phyloP scores from a whole-genome alignment of 2,888 invertebrate genomes.

The Clepsis dumicolana region DNA sequence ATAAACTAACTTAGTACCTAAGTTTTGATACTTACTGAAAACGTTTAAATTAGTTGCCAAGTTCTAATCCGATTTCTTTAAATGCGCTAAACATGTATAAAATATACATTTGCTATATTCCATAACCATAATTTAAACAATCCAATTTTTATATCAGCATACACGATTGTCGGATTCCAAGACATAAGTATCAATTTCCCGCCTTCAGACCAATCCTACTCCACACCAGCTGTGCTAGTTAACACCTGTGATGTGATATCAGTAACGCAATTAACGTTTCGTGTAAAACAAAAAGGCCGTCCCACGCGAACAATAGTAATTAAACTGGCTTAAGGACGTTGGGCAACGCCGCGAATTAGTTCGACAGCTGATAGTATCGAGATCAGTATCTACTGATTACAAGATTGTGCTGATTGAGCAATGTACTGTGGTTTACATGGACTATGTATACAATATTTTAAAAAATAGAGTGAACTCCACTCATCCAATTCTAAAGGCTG shows the following conservation, averaged over 20 bases:
- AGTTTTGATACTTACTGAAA: neutral
- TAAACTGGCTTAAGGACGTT: constrained; percentile 60
- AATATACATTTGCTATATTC: too few relatives aligned
- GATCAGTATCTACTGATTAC: constrained; percentile 48
- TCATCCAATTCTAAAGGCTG: too few relatives aligned
- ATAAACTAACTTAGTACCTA: neutral
- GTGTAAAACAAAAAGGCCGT: constrained; percentile 44
- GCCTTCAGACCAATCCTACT: neutral
- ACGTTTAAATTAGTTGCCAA: neutral
- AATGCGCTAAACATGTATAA: too few relatives aligned
- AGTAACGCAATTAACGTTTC: constrained; percentile 9
- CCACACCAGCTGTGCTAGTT: neutral
- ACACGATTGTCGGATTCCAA: too few relatives aligned
- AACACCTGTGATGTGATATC: neutral
- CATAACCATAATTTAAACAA: too few relatives aligned
- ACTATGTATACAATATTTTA: too few relatives aligned
- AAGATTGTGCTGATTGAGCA: constrained; percentile 35
- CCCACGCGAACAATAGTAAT: constrained; percentile 51
- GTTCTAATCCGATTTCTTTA: too few relatives aligned
- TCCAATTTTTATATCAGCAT: too few relatives aligned
- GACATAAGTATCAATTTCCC: too few relatives aligned
- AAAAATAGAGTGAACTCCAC: too few relatives aligned
- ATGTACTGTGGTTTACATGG: neutral
- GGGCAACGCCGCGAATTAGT: constrained; percentile 58
- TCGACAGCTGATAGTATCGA: constrained; percentile 57